Evolutionary conservation across 2,797 vertebrate genomes (phyloP).

Genomic region (Helicolenus hilgendorfi): DNA sequence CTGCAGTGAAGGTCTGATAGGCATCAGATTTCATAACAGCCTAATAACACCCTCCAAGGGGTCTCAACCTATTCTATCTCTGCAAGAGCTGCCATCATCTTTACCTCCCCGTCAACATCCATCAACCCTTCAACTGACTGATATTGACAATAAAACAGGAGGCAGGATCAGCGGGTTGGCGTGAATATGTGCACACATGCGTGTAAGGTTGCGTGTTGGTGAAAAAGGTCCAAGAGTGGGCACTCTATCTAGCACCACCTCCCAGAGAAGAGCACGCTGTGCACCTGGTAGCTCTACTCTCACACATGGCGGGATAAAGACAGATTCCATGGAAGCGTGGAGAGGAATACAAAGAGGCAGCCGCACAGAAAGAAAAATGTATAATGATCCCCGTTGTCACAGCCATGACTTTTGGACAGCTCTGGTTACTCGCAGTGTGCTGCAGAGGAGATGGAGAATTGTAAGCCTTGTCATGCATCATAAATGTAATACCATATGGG

Average conservation of each 20-base stretch:
- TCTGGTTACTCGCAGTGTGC: slow-evolving; percentile 61
- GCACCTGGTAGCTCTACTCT: slow-evolving; percentile 55
- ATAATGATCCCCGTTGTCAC: slow-evolving; percentile 79
- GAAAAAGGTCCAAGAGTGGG: slow-evolving; percentile 61
- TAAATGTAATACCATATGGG: slow-evolving; percentile 78
- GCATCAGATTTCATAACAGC: slow-evolving; percentile 79
- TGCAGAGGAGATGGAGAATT: slow-evolving; percentile 72
- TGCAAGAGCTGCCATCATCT: slow-evolving; percentile 78
- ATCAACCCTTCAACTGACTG: slow-evolving; percentile 71
- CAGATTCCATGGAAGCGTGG: slow-evolving; percentile 68
- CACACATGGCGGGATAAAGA: slow-evolving; percentile 51
- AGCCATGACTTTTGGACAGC: slow-evolving; percentile 79
- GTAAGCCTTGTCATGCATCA: slow-evolving; percentile 78
- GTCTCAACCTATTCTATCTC: slow-evolving; percentile 81
- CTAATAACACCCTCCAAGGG: slow-evolving; percentile 82
- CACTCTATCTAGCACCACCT: slow-evolving; percentile 31
- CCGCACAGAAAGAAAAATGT: slow-evolving; percentile 70
- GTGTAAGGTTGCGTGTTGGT: slow-evolving; percentile 39
- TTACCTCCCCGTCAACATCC: slow-evolving; percentile 78
- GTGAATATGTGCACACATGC: slow-evolving; percentile 59
- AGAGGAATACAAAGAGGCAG: slow-evolving; percentile 72
- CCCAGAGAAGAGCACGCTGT: slow-evolving; percentile 39
- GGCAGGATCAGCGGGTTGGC: slow-evolving; percentile 56
- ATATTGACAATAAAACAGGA: slow-evolving; percentile 86
- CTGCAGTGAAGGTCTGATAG: slow-evolving; percentile 70